Conservation (phyloP, 2,113 vertebrate genomes). For the Cranoglanis bouderius region DNA sequence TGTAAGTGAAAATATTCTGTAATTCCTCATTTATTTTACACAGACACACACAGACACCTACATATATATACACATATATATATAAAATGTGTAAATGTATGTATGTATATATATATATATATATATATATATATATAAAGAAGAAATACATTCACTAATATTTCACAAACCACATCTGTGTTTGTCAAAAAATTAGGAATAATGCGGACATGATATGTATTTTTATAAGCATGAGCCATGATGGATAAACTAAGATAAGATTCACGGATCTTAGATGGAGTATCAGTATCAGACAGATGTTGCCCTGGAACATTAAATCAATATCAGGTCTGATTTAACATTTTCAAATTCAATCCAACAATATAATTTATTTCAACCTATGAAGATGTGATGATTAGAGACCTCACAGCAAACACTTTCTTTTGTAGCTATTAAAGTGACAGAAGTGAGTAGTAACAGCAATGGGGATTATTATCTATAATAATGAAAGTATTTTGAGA, state of each 20-base stretch:
- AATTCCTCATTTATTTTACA: constrained; percentile 6
- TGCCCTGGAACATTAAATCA: background rate
- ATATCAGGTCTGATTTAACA: background rate
- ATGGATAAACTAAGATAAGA: background rate
- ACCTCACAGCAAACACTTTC: background rate
- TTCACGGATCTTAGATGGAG: background rate
- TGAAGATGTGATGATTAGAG: background rate
- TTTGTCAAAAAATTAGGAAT: background rate
- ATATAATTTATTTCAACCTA: background rate
- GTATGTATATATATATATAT: too few species aligned
- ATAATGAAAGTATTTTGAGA: background rate
- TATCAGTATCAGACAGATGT: background rate
- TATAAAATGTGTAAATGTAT: too few species aligned
- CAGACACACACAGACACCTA: too few species aligned
- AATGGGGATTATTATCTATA: background rate
- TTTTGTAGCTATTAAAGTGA: background rate
- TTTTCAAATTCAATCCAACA: background rate
- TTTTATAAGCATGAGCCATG: background rate
- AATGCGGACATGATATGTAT: background rate
- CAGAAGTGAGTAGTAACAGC: background rate
- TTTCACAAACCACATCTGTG: background rate
- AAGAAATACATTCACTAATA: background rate
- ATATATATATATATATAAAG: background rate
- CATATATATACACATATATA: too few species aligned
- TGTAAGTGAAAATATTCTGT: background rate